phyloP scores from a whole-genome alignment of 2,797 vertebrate genomes.

The Sternarchorhynchus goeldii region DNA sequence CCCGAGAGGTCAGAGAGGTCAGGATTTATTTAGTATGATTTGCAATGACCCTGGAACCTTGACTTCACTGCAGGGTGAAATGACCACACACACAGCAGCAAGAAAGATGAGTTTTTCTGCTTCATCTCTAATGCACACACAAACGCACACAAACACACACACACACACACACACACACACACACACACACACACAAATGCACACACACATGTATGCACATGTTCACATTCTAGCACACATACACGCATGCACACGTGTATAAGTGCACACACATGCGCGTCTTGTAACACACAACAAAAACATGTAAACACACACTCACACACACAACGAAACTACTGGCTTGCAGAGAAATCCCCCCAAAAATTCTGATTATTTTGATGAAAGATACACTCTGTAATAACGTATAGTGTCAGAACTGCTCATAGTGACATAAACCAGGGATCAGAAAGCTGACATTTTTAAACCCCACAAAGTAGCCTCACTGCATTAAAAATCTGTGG shows the following conservation, averaged over 20 bases:
- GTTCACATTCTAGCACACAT: neutral
- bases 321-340: no score
- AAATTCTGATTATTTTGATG: no score
- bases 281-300: neutral
- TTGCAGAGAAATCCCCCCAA: no score
- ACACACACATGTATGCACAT: neutral
- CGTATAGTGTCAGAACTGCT: no score
- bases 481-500: no score
- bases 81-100: conserved; percentile 8
- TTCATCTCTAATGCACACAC: conserved; percentile 32
- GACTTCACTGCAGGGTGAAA: conserved; percentile 25
- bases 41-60: conserved; percentile 30
- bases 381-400: no score
- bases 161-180: neutral
- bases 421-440: no score
- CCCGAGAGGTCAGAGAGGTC: conserved; percentile 23
- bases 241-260: neutral
- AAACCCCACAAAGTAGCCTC: no score
- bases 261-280: neutral
- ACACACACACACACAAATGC: no score
- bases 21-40: conserved; percentile 43
- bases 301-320: conserved; percentile 4
- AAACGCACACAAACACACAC: neutral
- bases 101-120: conserved; percentile 37
- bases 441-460: no score